Conservation (phyloP, 2,113 vertebrate genomes). For the Pseudopipra pipra region DNA sequence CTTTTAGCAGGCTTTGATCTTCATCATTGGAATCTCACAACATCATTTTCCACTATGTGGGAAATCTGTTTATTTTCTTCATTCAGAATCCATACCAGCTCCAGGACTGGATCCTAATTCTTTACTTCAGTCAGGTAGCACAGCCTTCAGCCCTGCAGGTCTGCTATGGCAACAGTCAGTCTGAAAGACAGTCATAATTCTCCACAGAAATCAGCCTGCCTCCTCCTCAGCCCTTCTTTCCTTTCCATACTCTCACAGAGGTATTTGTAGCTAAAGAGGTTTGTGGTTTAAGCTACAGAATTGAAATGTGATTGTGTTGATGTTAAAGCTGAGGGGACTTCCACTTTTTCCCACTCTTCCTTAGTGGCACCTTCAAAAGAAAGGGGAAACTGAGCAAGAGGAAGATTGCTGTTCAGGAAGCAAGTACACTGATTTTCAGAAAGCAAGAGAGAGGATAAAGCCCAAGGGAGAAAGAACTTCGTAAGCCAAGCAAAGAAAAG, state of each 20-base stretch:
- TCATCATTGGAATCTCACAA: not conserved
- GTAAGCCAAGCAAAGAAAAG: not conserved
- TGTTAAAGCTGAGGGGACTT: not conserved
- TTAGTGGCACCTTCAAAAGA: not conserved
- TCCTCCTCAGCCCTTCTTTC: not conserved
- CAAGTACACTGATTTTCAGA: not conserved
- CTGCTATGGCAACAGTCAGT: not conserved
- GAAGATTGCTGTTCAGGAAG: not conserved
- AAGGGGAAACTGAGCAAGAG: not conserved
- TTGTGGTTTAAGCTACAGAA: not conserved
- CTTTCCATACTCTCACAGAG: not conserved
- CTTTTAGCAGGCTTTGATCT: not conserved
- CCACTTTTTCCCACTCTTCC: not conserved
- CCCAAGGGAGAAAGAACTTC: not conserved
- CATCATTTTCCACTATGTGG: accelerated
- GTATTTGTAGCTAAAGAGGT: not conserved
- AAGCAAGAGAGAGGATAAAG: not conserved
- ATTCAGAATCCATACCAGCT: not conserved
- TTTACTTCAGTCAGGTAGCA: not conserved
- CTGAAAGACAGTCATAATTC: not conserved
- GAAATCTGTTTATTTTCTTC: not conserved
- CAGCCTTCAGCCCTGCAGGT: not conserved
- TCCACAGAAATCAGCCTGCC: not conserved
- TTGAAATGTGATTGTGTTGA: not conserved
- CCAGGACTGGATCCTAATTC: not conserved